Conservation (phyloP, 2,888 invertebrate species). For the Empis livida region DNA sequence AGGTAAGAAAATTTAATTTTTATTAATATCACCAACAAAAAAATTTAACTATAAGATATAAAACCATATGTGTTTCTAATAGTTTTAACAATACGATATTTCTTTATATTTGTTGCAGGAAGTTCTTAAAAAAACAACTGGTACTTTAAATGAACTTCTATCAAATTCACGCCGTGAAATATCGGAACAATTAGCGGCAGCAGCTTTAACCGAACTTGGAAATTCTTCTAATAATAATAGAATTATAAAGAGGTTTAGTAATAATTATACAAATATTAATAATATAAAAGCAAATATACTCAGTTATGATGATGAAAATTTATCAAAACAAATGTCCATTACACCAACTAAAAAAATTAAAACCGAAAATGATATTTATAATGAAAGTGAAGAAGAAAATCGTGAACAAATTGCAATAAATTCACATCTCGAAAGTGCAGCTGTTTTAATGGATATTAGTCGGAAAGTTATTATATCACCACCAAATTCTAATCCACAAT, state of each 20-base stretch:
- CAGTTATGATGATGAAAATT: too few species aligned
- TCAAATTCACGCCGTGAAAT: slow-evolving; percentile 31
- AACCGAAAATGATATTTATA: background rate
- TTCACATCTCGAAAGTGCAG: slow-evolving; percentile 33
- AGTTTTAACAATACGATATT: too few species aligned
- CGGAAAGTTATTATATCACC: slow-evolving; percentile 35
- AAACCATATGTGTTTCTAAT: too few species aligned
- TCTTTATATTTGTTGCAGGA: too few species aligned
- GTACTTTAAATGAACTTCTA: slow-evolving; percentile 45
- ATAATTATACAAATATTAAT: slow-evolving; percentile 1
- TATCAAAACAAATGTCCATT: background rate
- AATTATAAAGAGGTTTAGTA: slow-evolving; percentile 4
- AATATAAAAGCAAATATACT: background rate
- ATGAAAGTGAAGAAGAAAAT: background rate
- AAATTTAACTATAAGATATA: too few species aligned
- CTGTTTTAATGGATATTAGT: slow-evolving; percentile 36
- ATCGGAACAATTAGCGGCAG: slow-evolving; percentile 34
- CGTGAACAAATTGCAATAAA: background rate
- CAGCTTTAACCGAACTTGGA: slow-evolving; percentile 34
- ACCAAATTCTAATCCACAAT: slow-evolving; percentile 33
- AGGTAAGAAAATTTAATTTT: background rate
- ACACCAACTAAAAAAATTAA: background rate
- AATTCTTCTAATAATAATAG: slow-evolving; percentile 24
- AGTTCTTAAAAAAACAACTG: slow-evolving; percentile 43
- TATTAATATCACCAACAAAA: too few species aligned